A percentile compares a stretch with the other conserved stretches of the same genome.
Evolutionary conservation across 2,113 vertebrate species (phyloP).

Genomic region (Ranitomeya imitator): DNA sequence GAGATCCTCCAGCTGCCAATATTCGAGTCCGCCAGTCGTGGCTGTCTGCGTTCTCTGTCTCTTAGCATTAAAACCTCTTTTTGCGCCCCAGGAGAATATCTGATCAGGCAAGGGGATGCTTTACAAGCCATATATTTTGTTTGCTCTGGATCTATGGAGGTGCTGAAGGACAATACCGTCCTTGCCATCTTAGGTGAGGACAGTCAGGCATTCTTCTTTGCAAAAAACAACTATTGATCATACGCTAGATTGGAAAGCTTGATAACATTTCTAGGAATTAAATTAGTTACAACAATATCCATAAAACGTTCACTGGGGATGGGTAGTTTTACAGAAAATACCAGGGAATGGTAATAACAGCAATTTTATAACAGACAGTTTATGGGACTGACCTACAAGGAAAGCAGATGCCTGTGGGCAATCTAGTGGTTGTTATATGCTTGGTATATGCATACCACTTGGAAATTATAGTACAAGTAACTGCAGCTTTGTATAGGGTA

Average conservation of each 20-base stretch:
- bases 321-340: background rate
- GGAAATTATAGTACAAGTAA: background rate
- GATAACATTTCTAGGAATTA: no score
- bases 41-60: slow-evolving; percentile 76
- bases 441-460: background rate
- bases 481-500: background rate
- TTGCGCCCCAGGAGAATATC: slow-evolving; percentile 75
- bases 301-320: background rate
- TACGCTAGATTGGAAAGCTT: background rate
- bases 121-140: slow-evolving; percentile 79
- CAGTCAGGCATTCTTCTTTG: background rate
- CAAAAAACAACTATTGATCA: background rate
- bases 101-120: slow-evolving; percentile 76
- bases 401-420: no score
- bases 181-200: slow-evolving; percentile 73
- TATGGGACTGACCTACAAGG: no score
- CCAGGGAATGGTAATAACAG: background rate
- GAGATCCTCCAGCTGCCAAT: slow-evolving; percentile 76
- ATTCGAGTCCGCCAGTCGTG: slow-evolving; percentile 76
- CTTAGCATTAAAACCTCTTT: slow-evolving; percentile 78
- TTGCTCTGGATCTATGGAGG: slow-evolving; percentile 78
- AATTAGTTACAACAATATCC: background rate
- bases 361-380: background rate
- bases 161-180: slow-evolving; percentile 76
- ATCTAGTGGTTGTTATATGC: background rate